Conservation (phyloP, 2,797 vertebrate genomes). For the Pangasius djambal region DNA sequence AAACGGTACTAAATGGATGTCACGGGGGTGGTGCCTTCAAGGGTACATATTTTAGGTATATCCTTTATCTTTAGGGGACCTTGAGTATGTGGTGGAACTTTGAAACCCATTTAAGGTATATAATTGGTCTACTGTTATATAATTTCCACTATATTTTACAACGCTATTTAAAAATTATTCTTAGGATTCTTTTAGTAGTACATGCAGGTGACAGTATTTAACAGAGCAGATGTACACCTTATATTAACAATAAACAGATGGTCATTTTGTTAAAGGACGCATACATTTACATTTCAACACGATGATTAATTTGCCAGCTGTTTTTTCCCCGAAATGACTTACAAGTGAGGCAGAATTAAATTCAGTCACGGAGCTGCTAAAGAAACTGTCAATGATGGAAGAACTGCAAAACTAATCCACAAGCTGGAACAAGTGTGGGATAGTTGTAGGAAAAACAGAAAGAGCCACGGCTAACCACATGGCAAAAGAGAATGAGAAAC, state of each 20-base stretch:
- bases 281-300: neutral
- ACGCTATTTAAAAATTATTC: neutral
- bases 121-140: neutral
- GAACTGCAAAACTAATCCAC: neutral
- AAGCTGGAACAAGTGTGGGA: neutral
- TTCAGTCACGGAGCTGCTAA: neutral
- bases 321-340: neutral
- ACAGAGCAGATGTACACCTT: neutral
- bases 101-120: neutral
- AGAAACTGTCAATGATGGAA: neutral
- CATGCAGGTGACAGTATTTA: neutral
- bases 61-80: neutral
- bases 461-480: neutral
- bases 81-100: neutral
- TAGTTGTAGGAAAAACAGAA: neutral
- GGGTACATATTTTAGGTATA: neutral
- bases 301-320: neutral
- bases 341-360: neutral
- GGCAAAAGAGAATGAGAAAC: neutral
- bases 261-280: neutral
- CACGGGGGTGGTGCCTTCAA: neutral
- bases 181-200: neutral
- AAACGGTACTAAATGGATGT: slow-evolving; percentile 8
- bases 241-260: slow-evolving; percentile 3
- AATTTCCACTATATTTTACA: neutral